Conservation (phyloP, 2,113 vertebrate species). For the Lepidothrix coronata region DNA sequence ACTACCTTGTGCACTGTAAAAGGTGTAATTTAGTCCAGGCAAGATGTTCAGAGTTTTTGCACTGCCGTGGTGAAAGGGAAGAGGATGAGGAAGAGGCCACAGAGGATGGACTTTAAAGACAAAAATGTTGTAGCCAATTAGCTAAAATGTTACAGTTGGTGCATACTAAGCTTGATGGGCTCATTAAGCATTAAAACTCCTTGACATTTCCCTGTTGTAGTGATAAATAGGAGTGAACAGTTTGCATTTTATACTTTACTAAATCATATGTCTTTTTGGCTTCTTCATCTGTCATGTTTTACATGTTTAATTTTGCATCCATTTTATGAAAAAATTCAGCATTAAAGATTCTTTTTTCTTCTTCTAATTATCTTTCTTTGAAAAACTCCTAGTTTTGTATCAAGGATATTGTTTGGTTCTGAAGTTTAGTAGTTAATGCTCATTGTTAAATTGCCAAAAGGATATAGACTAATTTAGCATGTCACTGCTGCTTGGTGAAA, state of each 20-base stretch:
- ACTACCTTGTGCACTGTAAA: background rate
- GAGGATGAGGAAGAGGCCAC: background rate
- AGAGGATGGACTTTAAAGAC: slow-evolving; percentile 21
- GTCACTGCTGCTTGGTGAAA: slow-evolving; percentile 69
- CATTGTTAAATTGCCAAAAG: slow-evolving; percentile 73
- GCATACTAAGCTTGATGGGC: slow-evolving; percentile 74
- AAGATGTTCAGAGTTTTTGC: slow-evolving; percentile 14
- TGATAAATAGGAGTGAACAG: slow-evolving; percentile 53
- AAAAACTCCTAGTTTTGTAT: slow-evolving; percentile 44
- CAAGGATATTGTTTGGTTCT: slow-evolving; percentile 39
- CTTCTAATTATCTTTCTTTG: background rate
- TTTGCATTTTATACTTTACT: slow-evolving; percentile 40
- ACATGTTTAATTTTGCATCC: background rate
- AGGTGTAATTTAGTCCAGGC: background rate
- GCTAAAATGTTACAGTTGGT: slow-evolving; percentile 80
- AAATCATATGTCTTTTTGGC: background rate
- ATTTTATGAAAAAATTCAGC: background rate
- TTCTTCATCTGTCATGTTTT: slow-evolving; percentile 1
- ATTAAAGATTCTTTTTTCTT: background rate
- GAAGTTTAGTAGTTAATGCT: slow-evolving; percentile 58
- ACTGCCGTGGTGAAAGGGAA: background rate
- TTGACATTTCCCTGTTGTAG: slow-evolving; percentile 78
- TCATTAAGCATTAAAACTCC: slow-evolving; percentile 84
- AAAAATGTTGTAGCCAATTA: slow-evolving; percentile 82
- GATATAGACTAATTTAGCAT: slow-evolving; percentile 71